Base-by-base conservation (phyloP, 2,797 vertebrate genomes). In the Enoplosus armatus region DNA sequence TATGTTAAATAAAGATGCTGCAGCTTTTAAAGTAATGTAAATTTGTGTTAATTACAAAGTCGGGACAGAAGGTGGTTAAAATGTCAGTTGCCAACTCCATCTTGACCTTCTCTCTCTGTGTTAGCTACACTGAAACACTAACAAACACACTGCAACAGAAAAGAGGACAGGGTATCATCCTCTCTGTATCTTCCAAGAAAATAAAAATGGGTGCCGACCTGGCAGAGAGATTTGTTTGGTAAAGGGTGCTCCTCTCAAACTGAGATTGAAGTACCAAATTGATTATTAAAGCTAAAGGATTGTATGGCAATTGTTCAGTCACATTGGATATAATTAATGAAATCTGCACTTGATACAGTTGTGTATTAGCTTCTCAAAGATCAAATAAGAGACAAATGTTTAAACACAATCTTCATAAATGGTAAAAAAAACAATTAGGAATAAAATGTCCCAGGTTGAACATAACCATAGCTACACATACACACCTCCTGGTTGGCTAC, bases 401-500 rank as follows among this genome's bases (percentile, higher is more conserved):
- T 27, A 31, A 67, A 33, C 16, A 39, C 8, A 26, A 33, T 51
- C 15, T 56, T 50, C 18, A 48, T 55, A 43, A n/a, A 48, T 48
- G 31, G 22, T 26, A 24, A 54, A 67, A 61, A 5, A 33, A 16
- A 18, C 15, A 26, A 50, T 27, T n/a, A 16, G 9, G 9, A 33
- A 6, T 6, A 50, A 20, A 56, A 63, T 8, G 33, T 31, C 27
- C 20, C 0, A 61, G 9, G 12, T 26, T 43, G 8, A 61, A 41
- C 12, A 43, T 31, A 50, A 27, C 2, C 18, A 24, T 2, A 45
- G 10, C 2, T 11, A 26, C 7, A 50, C 18, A 74, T 33, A 87
- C 95, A 61, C 79, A 99, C 98, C 98, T 99, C 98, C 94, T 96
- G 98, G 93, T 91, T 98, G 96, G 93, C 94, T 93, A 95, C 94